These are phyloP conservation scores for Zapornia atra DNA, from an alignment of 2,113 vertebrate genomes.

Conservation along the genomic window DNA sequence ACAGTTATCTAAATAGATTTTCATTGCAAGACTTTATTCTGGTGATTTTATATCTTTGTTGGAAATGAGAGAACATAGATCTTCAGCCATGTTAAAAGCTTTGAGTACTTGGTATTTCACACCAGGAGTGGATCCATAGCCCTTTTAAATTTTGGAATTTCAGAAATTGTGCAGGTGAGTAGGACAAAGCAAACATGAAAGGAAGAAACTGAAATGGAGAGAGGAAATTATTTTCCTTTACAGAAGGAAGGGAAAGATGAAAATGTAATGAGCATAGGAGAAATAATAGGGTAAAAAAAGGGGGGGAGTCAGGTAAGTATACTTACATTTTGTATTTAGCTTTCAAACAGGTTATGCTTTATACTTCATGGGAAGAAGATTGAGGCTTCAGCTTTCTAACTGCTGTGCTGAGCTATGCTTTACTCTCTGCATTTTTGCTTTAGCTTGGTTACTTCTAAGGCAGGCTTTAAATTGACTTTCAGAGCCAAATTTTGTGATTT, in stretches of 20 bases:
- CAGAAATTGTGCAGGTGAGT: neutral
- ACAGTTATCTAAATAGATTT: neutral
- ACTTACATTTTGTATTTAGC: neutral
- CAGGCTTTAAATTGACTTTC: conserved; percentile 7
- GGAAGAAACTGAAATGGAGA: neutral
- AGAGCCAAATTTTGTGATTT: neutral
- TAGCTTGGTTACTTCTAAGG: neutral
- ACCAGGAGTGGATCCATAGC: neutral
- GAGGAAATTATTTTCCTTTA: neutral
- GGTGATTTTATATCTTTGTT: neutral
- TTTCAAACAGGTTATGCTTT: neutral
- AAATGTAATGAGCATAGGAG: neutral
- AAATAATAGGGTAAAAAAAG: neutral
- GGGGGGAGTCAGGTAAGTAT: neutral
- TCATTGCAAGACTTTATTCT: neutral
- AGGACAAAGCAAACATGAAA: neutral
- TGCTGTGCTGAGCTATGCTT: neutral
- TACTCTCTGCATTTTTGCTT: neutral
- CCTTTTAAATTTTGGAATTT: neutral
- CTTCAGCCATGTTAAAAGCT: neutral
- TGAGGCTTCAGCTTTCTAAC: neutral
- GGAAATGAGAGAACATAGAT: neutral
- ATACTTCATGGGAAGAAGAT: neutral
- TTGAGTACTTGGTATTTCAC: neutral
- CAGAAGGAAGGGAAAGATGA: neutral